Conservation (phyloP, 2,113 vertebrate species). For the Festucalex cinctus region DNA sequence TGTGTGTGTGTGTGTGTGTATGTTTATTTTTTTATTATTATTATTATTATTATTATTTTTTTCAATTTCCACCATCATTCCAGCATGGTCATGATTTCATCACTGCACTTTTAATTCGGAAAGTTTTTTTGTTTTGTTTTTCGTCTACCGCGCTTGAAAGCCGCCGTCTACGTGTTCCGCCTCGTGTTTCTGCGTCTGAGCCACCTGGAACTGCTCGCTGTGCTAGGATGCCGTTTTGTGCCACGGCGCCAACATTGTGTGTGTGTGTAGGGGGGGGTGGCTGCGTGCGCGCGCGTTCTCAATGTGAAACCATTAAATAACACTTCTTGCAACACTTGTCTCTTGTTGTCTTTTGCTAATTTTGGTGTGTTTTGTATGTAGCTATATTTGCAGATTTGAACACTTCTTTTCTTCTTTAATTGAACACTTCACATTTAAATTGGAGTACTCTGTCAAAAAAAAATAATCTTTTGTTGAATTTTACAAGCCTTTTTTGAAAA, state of each 20-base stretch:
- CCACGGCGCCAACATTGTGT: background rate
- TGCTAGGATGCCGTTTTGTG: background rate
- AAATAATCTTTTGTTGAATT: too few species aligned
- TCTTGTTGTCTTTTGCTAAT: background rate
- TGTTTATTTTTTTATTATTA: conserved; percentile 25
- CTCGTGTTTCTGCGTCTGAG: conserved; percentile 11
- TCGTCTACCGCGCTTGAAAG: conserved; percentile 54
- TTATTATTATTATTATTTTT: too few species aligned
- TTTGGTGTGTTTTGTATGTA: too few species aligned
- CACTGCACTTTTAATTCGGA: conserved; percentile 34
- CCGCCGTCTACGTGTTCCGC: conserved; percentile 54
- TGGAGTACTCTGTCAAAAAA: too few species aligned
- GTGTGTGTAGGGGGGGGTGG: background rate
- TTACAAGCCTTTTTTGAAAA: too few species aligned
- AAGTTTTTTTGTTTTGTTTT: conserved; percentile 19
- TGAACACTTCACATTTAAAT: too few species aligned
- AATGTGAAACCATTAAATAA: conserved; percentile 70
- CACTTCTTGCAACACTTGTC: conserved; percentile 51
- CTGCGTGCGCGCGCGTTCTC: conserved; percentile 51
- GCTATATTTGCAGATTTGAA: too few species aligned
- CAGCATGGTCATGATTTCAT: conserved; percentile 21
- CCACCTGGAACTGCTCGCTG: background rate
- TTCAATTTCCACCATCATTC: conserved; percentile 20
- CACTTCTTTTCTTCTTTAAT: too few species aligned
- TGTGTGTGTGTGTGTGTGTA: too few species aligned